Evolutionary conservation across 1,140 invertebrate species (phyloP).

Genomic region (Ridgeia piscesae): DNA sequence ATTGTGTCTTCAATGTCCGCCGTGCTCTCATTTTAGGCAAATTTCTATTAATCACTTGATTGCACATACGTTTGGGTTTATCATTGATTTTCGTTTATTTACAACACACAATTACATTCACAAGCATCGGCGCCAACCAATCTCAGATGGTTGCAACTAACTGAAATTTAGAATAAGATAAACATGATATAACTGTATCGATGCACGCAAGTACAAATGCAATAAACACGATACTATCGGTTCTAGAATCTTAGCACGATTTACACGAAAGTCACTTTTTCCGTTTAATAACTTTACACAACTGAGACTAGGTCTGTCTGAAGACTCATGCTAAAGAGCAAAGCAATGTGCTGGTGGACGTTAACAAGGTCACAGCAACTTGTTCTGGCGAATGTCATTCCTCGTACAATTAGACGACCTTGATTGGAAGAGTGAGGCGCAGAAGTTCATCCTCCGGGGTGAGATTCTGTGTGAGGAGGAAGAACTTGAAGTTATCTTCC

Average conservation of each 20-base stretch:
- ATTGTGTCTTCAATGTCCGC: background rate
- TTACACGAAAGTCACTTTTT: background rate
- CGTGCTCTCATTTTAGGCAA: background rate
- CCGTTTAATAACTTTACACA: background rate
- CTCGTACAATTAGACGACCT: background rate
- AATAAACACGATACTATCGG: background rate
- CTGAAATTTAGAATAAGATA: background rate
- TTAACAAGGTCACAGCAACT: background rate
- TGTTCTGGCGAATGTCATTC: background rate
- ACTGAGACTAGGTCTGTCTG: background rate
- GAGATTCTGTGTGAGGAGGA: conserved; percentile 48
- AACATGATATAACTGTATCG: background rate
- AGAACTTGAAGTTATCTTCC: conserved; percentile 45
- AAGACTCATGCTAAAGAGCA: background rate
- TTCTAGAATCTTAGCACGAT: background rate
- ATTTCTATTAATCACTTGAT: background rate
- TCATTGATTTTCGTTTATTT: background rate
- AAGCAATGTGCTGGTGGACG: background rate
- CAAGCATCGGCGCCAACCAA: no score
- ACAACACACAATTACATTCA: background rate
- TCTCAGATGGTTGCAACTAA: background rate
- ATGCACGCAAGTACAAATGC: no score
- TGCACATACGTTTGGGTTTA: background rate
- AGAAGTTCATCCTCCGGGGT: conserved; percentile 43
- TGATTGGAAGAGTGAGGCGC: conserved; percentile 42